Evolutionary conservation across 2,888 invertebrate species (phyloP).

Genomic region (Embidobia sp.): DNA sequence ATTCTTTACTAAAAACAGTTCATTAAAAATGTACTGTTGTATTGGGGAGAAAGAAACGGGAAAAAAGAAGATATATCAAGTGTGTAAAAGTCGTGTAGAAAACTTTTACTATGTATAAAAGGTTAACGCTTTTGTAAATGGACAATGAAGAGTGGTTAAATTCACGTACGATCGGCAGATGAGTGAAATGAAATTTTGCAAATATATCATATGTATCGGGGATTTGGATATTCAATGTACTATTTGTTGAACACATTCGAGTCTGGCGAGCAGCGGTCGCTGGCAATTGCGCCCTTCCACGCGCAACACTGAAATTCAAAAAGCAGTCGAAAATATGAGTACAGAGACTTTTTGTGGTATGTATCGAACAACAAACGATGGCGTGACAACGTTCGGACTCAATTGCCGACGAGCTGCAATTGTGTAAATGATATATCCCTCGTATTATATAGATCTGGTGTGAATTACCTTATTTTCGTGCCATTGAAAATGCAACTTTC

Average conservation of each 20-base stretch:
- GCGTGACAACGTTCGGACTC: constrained; percentile 60
- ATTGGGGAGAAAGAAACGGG: too few species aligned
- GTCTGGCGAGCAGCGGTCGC: constrained; percentile 77
- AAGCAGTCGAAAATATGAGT: constrained; percentile 45
- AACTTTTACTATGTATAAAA: constrained; percentile 48
- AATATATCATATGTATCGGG: constrained; percentile 40
- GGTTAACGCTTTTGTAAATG: constrained; percentile 52
- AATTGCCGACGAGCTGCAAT: constrained; percentile 76
- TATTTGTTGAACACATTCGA: constrained; percentile 80
- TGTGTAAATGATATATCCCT: constrained; percentile 72
- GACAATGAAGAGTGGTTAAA: constrained; percentile 66
- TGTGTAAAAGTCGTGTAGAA: constrained; percentile 43
- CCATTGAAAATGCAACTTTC: constrained; percentile 79
- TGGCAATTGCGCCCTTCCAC: constrained; percentile 74
- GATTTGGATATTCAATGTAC: constrained; percentile 56
- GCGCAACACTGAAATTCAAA: constrained; percentile 29
- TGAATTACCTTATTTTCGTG: constrained; percentile 73
- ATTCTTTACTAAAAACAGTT: too few species aligned
- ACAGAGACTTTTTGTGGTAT: constrained; percentile 9
- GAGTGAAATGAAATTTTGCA: constrained; percentile 69
- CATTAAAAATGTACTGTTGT: too few species aligned
- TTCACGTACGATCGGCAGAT: constrained; percentile 74
- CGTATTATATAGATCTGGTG: constrained; percentile 72
- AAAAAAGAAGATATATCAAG: background rate
- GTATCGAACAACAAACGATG: constrained; percentile 56